Evolutionary conservation across 2,797 vertebrate species (phyloP).

Genomic region (Enteromius unitaeniatus): DNA sequence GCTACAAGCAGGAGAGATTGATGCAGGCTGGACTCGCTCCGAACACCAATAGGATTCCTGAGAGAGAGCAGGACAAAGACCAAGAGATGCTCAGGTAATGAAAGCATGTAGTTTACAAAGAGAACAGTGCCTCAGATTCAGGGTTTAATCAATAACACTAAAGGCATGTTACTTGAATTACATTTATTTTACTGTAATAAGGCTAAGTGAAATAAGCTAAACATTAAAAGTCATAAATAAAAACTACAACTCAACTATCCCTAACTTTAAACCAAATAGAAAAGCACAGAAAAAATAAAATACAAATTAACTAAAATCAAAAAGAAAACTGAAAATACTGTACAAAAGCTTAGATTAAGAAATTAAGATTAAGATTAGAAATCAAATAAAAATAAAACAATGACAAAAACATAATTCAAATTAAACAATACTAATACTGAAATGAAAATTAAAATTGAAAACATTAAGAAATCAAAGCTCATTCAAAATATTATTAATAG

Average conservation of each 20-base stretch:
- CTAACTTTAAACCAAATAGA: background rate
- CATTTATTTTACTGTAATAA: background rate
- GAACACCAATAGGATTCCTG: slow-evolving; percentile 54
- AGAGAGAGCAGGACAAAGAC: slow-evolving; percentile 67
- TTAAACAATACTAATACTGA: background rate
- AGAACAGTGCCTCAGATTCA: background rate
- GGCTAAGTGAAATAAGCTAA: background rate
- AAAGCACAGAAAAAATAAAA: too few species aligned
- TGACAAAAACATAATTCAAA: background rate
- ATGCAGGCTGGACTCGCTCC: slow-evolving; percentile 60
- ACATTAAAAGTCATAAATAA: background rate
- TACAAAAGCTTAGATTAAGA: background rate
- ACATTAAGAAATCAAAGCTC: background rate
- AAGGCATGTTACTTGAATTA: background rate
- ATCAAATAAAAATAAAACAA: background rate
- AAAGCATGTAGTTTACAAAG: background rate
- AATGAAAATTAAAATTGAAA: background rate
- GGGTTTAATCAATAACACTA: background rate
- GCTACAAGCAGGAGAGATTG: slow-evolving; percentile 70
- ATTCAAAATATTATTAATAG: background rate
- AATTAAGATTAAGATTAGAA: background rate
- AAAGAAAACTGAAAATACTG: background rate
- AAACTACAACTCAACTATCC: background rate
- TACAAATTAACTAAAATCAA: background rate
- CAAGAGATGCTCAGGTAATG: slow-evolving; percentile 77